A percentile compares a stretch with the other conserved stretches of the same genome.
Conservation (phyloP, 1,140 invertebrate species). For the Micrasema longulum region DNA sequence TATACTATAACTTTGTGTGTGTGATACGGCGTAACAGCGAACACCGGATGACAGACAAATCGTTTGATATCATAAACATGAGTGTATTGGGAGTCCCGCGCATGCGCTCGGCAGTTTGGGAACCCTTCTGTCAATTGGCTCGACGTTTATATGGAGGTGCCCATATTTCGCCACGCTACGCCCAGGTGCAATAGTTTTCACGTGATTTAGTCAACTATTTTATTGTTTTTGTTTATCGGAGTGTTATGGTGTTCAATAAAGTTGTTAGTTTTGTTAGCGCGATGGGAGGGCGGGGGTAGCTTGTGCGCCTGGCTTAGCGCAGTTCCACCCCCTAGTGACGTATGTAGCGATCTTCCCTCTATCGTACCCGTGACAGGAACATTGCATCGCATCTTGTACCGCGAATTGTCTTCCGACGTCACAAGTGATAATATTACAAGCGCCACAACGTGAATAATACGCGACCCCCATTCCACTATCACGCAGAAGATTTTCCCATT, state of each 20-base stretch:
- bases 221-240: background rate
- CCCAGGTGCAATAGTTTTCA: no score
- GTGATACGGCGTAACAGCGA: background rate
- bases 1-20: no score
- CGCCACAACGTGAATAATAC: background rate
- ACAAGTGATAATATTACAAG: background rate
- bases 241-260: background rate
- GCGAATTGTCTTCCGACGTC: background rate
- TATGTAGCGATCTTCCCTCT: constrained; percentile 1
- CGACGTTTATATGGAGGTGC: background rate
- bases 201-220: no score
- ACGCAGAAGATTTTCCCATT: background rate
- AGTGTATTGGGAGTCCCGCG: background rate
- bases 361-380: background rate
- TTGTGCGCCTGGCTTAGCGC: constrained; percentile 16
- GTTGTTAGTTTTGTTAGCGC: background rate
- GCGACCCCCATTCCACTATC: background rate
- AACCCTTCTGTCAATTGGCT: constrained; percentile 26
- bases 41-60: constrained; percentile 20
- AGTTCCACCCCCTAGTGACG: constrained; percentile 2
- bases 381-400: constrained; percentile 1
- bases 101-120: constrained; percentile 5
- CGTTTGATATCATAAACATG: constrained; percentile 17
- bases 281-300: constrained; percentile 2
- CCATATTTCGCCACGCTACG: background rate